phyloP scores from a whole-genome alignment of 1,140 invertebrate species.

The Periplaneta americana region DNA sequence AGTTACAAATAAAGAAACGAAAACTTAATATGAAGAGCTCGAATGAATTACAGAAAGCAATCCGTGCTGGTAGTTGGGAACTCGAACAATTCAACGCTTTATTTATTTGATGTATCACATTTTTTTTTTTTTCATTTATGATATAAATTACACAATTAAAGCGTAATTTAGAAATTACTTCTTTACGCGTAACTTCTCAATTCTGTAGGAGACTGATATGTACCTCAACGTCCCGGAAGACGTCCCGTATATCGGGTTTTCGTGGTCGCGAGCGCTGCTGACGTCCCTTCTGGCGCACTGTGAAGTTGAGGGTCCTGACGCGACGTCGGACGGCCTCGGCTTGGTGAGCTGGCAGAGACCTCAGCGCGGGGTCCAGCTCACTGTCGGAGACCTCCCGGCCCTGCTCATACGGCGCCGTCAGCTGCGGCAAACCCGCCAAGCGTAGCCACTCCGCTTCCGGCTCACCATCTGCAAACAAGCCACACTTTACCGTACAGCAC shows the following conservation, averaged over 20 bases:
- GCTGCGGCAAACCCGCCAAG: slow-evolving; percentile 49
- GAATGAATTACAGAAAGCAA: no score
- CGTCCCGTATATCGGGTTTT: slow-evolving; percentile 69
- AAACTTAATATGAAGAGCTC: no score
- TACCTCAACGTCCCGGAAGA: slow-evolving; percentile 73
- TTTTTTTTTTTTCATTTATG: no score
- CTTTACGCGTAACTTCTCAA: no score
- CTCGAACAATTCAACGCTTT: no score
- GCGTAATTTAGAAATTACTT: no score
- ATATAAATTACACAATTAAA: no score
- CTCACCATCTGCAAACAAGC: slow-evolving; percentile 44
- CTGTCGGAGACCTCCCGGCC: slow-evolving; percentile 52
- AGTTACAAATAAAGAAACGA: no score
- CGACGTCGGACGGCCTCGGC: slow-evolving; percentile 69
- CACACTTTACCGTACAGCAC: no score
- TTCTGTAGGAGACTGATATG: no score
- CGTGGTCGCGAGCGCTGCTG: slow-evolving; percentile 40
- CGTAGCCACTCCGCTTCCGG: slow-evolving; percentile 52
- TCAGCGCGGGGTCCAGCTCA: slow-evolving; percentile 47
- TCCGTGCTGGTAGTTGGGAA: no score
- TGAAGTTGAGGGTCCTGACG: slow-evolving; percentile 72
- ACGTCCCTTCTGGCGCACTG: slow-evolving; percentile 60
- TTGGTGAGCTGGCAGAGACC: slow-evolving; percentile 53
- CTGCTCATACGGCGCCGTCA: slow-evolving; percentile 51
- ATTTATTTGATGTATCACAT: no score